phyloP scores from a whole-genome alignment of 2,113 vertebrate species.

The Loxodonta africana region DNA sequence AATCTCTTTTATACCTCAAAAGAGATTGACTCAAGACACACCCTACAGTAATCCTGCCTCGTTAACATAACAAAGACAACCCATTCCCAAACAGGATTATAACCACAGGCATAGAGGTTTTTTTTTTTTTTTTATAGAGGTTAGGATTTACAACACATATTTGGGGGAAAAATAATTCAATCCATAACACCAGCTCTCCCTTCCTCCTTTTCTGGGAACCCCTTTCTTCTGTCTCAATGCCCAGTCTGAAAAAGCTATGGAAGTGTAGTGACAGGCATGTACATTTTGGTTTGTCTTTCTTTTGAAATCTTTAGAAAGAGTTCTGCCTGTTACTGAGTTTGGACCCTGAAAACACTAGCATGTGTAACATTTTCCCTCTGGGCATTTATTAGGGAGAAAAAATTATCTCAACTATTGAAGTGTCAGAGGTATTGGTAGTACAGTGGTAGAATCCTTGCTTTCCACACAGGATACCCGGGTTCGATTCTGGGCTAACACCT shows the following conservation, averaged over 20 bases:
- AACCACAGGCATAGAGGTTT: neutral
- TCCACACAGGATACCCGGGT: neutral
- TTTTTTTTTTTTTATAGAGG: too few relatives aligned
- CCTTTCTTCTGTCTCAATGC: neutral
- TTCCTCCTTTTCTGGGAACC: neutral
- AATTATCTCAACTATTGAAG: neutral
- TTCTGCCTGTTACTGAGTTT: conserved; percentile 38
- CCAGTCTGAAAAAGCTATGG: neutral
- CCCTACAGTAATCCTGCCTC: neutral
- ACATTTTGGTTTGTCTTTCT: conserved; percentile 30
- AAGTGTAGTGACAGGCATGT: neutral
- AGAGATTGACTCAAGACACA: neutral
- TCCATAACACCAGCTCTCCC: neutral
- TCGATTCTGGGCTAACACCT: neutral
- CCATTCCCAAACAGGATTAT: neutral
- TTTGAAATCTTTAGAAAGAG: conserved; percentile 57
- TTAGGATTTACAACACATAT: neutral
- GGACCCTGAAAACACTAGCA: neutral
- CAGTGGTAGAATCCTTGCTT: neutral
- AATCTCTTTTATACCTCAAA: neutral
- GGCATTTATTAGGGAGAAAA: conserved; percentile 14
- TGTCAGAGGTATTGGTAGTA: neutral
- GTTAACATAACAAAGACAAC: too few relatives aligned
- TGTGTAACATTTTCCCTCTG: neutral
- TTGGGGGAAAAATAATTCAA: neutral